These are phyloP conservation scores for Aplochiton taeniatus DNA, from an alignment of 2,797 vertebrate species.

Conservation along the genomic window DNA sequence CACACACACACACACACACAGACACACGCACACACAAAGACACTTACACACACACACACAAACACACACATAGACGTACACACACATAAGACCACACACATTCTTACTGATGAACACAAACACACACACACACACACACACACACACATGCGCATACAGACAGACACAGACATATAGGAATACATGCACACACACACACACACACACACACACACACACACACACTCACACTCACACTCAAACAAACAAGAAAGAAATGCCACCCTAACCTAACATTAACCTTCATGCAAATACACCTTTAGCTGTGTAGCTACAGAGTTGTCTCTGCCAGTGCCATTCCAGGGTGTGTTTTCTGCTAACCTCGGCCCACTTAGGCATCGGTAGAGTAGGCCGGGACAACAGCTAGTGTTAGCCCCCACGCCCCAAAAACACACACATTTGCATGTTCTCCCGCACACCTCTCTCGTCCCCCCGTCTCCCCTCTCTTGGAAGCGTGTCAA, in stretches of 20 bases:
- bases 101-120: constrained; percentile 6
- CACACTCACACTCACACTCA: not conserved
- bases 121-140: constrained; percentile 5
- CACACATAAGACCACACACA: constrained; percentile 7
- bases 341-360: constrained; percentile 1
- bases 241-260: not conserved
- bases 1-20: not conserved
- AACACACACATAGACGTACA: constrained; percentile 22
- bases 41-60: constrained; percentile 5
- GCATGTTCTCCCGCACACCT: constrained; percentile 23
- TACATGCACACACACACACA: not conserved
- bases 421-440: constrained; percentile 40
- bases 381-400: not conserved
- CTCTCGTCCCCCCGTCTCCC: constrained; percentile 29
- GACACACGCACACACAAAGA: constrained; percentile 3
- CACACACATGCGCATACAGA: not conserved
- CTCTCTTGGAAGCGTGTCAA: constrained; percentile 57
- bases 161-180: not conserved
- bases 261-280: constrained; percentile 14
- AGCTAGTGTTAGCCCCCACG: not conserved
- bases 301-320: too few species aligned
- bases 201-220: constrained; percentile 6
- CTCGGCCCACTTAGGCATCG: not conserved
- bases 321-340: not conserved
- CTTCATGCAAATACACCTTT: constrained; percentile 32